phyloP scores from a whole-genome alignment of 1,140 invertebrate species.

The Dendroctonus valens region DNA sequence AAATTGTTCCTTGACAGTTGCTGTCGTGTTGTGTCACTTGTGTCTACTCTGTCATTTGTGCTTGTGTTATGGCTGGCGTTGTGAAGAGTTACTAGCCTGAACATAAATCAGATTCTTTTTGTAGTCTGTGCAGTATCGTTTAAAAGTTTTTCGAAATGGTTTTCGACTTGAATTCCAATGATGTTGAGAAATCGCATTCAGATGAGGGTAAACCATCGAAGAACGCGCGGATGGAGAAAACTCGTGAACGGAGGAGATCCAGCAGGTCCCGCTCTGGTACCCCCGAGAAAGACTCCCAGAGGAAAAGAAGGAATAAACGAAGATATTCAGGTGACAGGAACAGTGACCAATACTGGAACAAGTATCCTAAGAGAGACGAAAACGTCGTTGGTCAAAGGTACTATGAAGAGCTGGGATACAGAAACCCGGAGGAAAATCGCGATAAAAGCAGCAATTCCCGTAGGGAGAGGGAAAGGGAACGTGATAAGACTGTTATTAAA shows the following conservation, averaged over 20 bases:
- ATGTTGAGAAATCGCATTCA: no score
- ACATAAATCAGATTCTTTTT: no score
- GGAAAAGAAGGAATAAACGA: slow-evolving; percentile 10
- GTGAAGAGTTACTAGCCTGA: no score
- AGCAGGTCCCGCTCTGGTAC: slow-evolving; percentile 2
- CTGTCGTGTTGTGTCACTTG: no score
- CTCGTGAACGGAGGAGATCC: slow-evolving; percentile 7
- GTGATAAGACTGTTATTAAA: slow-evolving; percentile 32
- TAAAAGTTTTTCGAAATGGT: no score
- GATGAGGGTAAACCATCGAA: no score
- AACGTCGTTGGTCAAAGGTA: slow-evolving; percentile 41
- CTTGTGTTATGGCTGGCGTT: no score
- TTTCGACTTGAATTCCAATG: not conserved
- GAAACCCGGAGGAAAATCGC: slow-evolving; percentile 8
- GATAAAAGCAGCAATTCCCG: slow-evolving; percentile 8
- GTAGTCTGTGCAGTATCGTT: no score
- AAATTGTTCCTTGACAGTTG: no score
- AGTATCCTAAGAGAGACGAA: slow-evolving; percentile 48
- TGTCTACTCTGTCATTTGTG: no score
- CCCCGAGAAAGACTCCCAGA: slow-evolving; percentile 4
- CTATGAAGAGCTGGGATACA: slow-evolving; percentile 37
- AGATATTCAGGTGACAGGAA: slow-evolving; percentile 26
- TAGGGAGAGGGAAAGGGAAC: slow-evolving; percentile 11
- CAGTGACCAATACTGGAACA: slow-evolving; percentile 49
- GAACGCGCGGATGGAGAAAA: not conserved